Base-by-base conservation (phyloP, 2,113 vertebrate genomes). In the Cromileptes altivelis region DNA sequence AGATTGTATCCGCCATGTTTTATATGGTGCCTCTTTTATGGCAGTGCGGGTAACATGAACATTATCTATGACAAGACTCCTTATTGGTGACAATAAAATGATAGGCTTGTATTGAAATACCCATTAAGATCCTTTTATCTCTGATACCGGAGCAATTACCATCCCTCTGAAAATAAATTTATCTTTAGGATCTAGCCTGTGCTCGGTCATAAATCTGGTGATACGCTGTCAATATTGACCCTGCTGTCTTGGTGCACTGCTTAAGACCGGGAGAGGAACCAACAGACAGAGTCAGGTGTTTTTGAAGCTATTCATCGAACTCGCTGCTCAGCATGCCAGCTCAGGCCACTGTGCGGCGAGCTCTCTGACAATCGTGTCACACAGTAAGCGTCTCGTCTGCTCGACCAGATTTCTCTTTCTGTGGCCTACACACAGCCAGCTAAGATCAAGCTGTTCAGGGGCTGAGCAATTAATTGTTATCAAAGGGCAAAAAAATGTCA, bases 121-220 rank as follows among this genome's bases (percentile, higher is more conserved):
- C 81, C 77, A 87, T 91, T 90, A 88, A 74, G 70, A 80, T n/a
- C 49, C 64, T 85, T 84, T 89, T 91, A 84, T 90, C 61, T 86
- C 23, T 62, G 79, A 88, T 78, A 77, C 14, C 40, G 53, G 69
- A 55, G 79, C 78, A 79, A 84, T 93, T 85, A 81, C 60, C 13
- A 64, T 81, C 57, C 64, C 33, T 60, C 49, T 86, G 50, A 85
- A 75, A 80, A 85, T 85, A 88, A 84, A 91, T 84, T 11, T 80
- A 70, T 87, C 85, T 80, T 86, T 40, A 68, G 79, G 53, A 85
- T 85, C 89, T 53, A 70, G 55, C 69, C 47, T 68, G 65, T 40
- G 68, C 55, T 64, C 62, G 7, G 67, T 70, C 75, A 84, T 88
- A 90, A 89, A 92, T 91, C 67, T 65, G 42, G 3, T 12, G 33